Base-by-base conservation (phyloP, 2,113 vertebrate genomes). In the Budorcas taxicolor region DNA sequence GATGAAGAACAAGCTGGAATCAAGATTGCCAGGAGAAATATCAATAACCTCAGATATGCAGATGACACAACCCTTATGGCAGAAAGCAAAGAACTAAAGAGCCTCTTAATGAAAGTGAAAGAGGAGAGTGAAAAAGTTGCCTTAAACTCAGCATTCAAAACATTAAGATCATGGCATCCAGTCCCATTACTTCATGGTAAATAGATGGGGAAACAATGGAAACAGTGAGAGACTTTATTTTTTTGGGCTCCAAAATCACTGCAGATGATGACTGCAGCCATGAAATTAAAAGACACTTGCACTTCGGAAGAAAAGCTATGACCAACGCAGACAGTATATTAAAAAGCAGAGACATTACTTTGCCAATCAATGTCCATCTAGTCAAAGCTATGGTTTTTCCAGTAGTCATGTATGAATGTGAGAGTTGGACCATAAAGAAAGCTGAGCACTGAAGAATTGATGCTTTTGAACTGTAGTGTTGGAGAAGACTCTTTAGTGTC, bases 291-390 rank as follows among this genome's bases (percentile, higher is more conserved):
- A 71, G n/a, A 71, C 0, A 0, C 1, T 36, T 71, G 10, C n/a
- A 21, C 64, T n/a, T 71, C 21, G 17, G 64, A 71, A 71, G 64
- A 17, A 71, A 71, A 36, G 64, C 36, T 21, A 36, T 36, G n/a
- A 36, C 17, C n/a, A 71, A 71, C 17, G n/a, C 21, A 71, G 9
- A 36, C 9, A 71, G 64, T 11, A 71, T 21, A 36, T 36, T 71
- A 71, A 71, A 21, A 36, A 71, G 64, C n/a, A 21, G 64, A 36
- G n/a, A 71, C 11, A 36, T 71, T 71, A 36, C 64, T 71, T 36
- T 36, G 17, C 9, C 9, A 21, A 36, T 2, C 11, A 71, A 71
- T 17, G n/a, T 36, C n/a, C 0, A 0, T 36, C 17, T 71, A 36
- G n/a, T 71, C 64, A 71, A 36, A 36, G 33, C 64, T 67, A 21